A percentile compares a stretch with the other conserved stretches of the same genome.
These are phyloP conservation scores for Erythrolamprus reginae DNA, from an alignment of 2,113 vertebrate species.

Conservation along the genomic window DNA sequence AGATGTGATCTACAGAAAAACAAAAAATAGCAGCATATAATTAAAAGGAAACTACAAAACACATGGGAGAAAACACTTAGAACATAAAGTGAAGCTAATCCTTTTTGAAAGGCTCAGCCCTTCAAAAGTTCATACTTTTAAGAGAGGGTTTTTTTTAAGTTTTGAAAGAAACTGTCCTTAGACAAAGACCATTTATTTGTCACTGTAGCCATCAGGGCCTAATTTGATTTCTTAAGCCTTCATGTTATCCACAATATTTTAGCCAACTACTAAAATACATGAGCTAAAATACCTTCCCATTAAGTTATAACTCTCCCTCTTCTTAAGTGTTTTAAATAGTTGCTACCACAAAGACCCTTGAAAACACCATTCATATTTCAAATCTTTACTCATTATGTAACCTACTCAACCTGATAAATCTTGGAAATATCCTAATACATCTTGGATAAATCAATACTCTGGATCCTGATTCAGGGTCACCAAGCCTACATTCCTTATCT, in stretches of 20 bases:
- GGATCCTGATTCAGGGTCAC: not conserved
- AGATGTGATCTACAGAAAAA: slow-evolving; percentile 79
- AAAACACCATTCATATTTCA: not conserved
- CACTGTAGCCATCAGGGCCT: not conserved
- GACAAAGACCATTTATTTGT: not conserved
- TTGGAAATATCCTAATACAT: not conserved
- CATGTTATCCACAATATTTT: not conserved
- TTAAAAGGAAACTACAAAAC: not conserved
- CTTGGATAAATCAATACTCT: not conserved
- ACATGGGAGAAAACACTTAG: not conserved
- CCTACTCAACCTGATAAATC: not conserved
- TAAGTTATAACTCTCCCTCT: not conserved
- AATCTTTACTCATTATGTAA: not conserved
- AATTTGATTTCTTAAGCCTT: not conserved
- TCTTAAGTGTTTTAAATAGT: not conserved
- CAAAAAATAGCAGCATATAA: not conserved
- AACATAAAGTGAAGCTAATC: not conserved
- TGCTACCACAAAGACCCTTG: not conserved
- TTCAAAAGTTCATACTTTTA: not conserved
- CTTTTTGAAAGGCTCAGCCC: not conserved
- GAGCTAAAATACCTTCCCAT: not conserved
- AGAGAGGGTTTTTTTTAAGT: not conserved
- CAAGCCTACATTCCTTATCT: not conserved
- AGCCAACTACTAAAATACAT: not conserved
- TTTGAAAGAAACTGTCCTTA: not conserved